phyloP scores from a whole-genome alignment of 1,140 invertebrate genomes.

The Drosophila subpulchrella region DNA sequence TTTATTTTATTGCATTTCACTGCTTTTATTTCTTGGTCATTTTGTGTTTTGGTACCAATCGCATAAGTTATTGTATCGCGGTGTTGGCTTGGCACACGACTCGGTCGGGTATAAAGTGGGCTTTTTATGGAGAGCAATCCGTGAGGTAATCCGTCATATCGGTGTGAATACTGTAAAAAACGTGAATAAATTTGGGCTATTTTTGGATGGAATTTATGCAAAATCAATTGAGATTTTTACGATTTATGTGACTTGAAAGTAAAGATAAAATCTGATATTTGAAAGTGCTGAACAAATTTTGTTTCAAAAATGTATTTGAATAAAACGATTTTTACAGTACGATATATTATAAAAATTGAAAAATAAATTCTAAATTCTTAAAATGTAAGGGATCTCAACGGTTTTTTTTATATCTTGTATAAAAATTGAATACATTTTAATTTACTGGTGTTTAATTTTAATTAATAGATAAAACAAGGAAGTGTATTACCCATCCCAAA shows the following conservation, averaged over 20 bases:
- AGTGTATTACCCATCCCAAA: no score
- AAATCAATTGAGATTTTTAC: constrained; percentile 22
- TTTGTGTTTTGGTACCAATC: constrained; percentile 24
- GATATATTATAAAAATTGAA: no score
- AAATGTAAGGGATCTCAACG: no score
- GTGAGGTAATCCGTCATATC: constrained; percentile 30
- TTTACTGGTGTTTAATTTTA: no score
- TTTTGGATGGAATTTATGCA: constrained; percentile 35
- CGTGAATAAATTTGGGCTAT: constrained; percentile 24
- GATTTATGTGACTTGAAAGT: constrained; percentile 31
- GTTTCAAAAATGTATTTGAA: not conserved
- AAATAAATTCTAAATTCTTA: no score
- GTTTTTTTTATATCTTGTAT: no score
- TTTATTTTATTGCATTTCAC: constrained; percentile 41
- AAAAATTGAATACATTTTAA: no score
- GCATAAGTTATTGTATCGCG: constrained; percentile 30
- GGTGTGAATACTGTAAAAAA: constrained; percentile 15
- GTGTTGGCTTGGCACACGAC: constrained; percentile 31
- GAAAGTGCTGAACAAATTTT: not conserved
- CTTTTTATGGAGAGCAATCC: constrained; percentile 5
- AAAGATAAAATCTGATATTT: not conserved
- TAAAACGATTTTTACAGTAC: not conserved
- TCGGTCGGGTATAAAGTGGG: constrained; percentile 2
- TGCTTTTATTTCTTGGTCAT: constrained; percentile 26
- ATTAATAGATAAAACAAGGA: no score